Percentiles rank a stretch among this genome's conserved stretches.
Conservation (phyloP, 2,888 invertebrate genomes). For the Loripinus fragilis region DNA sequence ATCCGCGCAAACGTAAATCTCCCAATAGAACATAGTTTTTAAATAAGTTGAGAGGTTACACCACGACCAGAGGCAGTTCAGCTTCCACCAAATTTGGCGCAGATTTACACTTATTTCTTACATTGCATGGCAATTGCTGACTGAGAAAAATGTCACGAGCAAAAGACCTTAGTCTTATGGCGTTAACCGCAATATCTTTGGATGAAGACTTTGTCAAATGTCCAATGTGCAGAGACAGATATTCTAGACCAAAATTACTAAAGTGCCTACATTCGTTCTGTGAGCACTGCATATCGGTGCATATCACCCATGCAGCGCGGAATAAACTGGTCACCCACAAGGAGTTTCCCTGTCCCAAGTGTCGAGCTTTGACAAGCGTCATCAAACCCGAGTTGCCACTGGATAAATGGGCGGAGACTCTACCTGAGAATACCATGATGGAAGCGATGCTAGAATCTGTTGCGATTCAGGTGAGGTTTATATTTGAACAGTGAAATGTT, state of each 20-base stretch:
- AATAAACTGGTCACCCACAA: conserved; percentile 40
- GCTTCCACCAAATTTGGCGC: too few species aligned
- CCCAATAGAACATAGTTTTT: too few species aligned
- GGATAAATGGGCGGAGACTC: conserved; percentile 60
- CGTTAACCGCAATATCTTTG: conserved; percentile 4
- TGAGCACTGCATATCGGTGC: conserved; percentile 58
- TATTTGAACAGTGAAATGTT: too few species aligned
- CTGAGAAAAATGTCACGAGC: neutral
- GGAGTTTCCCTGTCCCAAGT: conserved; percentile 59
- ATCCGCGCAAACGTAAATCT: too few species aligned
- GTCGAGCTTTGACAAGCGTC: conserved; percentile 44
- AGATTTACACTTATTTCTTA: too few species aligned
- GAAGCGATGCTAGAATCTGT: conserved; percentile 56
- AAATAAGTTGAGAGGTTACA: too few species aligned
- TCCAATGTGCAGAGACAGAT: conserved; percentile 53
- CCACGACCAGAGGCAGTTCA: too few species aligned
- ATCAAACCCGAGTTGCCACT: conserved; percentile 55
- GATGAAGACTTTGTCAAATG: conserved; percentile 58
- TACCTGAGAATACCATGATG: conserved; percentile 63
- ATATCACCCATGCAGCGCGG: conserved; percentile 53
- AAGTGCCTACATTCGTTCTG: conserved; percentile 58
- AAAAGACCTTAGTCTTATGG: conserved; percentile 1
- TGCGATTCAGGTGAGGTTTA: conserved; percentile 56
- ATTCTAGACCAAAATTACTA: conserved; percentile 53
- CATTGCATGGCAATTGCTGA: too few species aligned